Base-by-base conservation (phyloP, 2,113 vertebrate genomes). In the Stigmatopora argus region DNA sequence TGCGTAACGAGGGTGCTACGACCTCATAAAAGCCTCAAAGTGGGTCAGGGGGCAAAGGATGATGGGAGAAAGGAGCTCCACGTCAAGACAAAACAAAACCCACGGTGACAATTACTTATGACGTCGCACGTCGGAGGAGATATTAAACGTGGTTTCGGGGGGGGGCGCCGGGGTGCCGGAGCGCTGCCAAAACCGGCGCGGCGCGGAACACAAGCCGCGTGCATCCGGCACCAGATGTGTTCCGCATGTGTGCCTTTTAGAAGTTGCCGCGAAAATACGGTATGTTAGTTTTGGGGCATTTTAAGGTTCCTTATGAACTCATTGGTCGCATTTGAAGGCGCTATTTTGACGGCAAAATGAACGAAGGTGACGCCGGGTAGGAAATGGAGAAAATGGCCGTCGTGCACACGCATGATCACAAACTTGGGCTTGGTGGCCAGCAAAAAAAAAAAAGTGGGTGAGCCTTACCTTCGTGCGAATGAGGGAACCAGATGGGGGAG, bases 401-500 rank as follows among this genome's bases (percentile, higher is more conserved):
- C n/a, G n/a, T n/a, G n/a, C n/a, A n/a, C n/a, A n/a, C n/a, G n/a
- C n/a, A n/a, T n/a, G n/a, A n/a, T n/a, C n/a, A n/a, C n/a, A n/a
- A n/a, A n/a, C n/a, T n/a, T n/a, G n/a, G n/a, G n/a, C n/a, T n/a
- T n/a, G n/a, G n/a, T n/a, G n/a, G n/a, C n/a, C n/a, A n/a, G n/a
- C n/a, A n/a, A n/a, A n/a, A n/a, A n/a, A n/a, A n/a, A n/a, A n/a
- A n/a, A n/a, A n/a, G n/a, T n/a, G n/a, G n/a, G n/a, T n/a, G n/a
- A n/a, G 53, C 63, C 83, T 91, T 90, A 97, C 96, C 96, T 95
- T 98, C 96, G 9, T 98, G 95, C 67, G 95, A 93, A 86, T 96
- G 95, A n/a, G 95, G 93, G 88, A 98, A 95, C 96, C 96, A 98
- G 87, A 98, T 92, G 89, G 97, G 93, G 68, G 96, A 95, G 72